These are phyloP conservation scores for Agrotis clavis DNA, from an alignment of 2,888 invertebrate genomes.

Conservation along the genomic window DNA sequence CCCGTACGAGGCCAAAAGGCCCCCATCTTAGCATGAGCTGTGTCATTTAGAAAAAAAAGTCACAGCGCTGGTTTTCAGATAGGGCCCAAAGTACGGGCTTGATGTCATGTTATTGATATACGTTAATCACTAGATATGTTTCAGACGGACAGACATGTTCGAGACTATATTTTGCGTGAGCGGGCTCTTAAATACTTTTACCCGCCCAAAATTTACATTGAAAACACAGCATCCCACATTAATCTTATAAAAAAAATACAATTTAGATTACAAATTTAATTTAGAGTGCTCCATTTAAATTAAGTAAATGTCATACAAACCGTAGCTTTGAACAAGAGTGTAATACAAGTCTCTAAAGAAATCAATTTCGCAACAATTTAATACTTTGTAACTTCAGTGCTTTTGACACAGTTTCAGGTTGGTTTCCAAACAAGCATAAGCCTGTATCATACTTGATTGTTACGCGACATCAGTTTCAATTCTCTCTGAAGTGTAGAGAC, in stretches of 20 bases:
- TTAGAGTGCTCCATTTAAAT: background rate
- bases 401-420: slow-evolving; percentile 45
- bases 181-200: background rate
- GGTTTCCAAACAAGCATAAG: slow-evolving; percentile 18
- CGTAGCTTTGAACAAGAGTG: slow-evolving; percentile 22
- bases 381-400: slow-evolving; percentile 46
- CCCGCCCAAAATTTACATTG: background rate
- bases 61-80: too few relatives aligned
- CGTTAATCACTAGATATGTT: too few relatives aligned
- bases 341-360: slow-evolving; percentile 61
- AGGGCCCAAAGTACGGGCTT: too few relatives aligned
- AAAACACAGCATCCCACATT: background rate
- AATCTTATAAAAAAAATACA: background rate
- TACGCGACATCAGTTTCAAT: slow-evolving; percentile 2
- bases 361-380: slow-evolving; percentile 62
- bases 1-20: too few relatives aligned
- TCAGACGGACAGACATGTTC: too few relatives aligned
- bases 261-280: background rate
- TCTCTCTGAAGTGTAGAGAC: background rate
- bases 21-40: too few relatives aligned
- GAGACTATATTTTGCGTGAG: background rate
- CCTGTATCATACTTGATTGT: slow-evolving; percentile 25
- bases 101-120: background rate
- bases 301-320: slow-evolving; percentile 1
- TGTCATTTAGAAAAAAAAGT: too few relatives aligned